A percentile compares a stretch with the other conserved stretches of the same genome.
phyloP scores from a whole-genome alignment of 2,797 vertebrate species.

The Naso thynnoides region DNA sequence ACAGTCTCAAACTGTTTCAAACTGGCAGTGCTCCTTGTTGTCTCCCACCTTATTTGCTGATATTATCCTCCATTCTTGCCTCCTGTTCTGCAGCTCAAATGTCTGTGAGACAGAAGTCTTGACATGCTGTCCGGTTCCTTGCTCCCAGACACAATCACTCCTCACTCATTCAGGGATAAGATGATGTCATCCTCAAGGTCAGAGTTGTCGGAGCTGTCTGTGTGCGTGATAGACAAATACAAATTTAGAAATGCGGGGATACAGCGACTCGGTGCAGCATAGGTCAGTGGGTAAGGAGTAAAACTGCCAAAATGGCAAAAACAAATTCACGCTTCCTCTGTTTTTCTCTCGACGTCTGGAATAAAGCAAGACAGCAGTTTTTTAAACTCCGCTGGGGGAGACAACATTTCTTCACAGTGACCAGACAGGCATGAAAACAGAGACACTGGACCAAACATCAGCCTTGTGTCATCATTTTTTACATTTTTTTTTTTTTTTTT shows the following conservation, averaged over 20 bases:
- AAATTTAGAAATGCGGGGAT: slow-evolving; percentile 44
- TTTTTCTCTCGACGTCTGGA: slow-evolving; percentile 22
- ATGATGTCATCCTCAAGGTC: slow-evolving; percentile 99
- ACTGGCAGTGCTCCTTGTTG: slow-evolving; percentile 66
- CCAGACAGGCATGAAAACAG: slow-evolving; percentile 36
- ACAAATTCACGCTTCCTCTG: slow-evolving; percentile 19
- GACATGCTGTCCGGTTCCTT: slow-evolving; percentile 48
- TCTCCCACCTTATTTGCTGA: slow-evolving; percentile 51
- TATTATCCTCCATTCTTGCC: slow-evolving; percentile 34
- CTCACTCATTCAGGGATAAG: slow-evolving; percentile 90
- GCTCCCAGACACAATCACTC: slow-evolving; percentile 17
- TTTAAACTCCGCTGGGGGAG: slow-evolving; percentile 20
- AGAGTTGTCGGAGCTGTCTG: slow-evolving; percentile 96
- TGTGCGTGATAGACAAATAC: slow-evolving; percentile 73
- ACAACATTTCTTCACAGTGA: slow-evolving; percentile 24
- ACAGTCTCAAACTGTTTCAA: slow-evolving; percentile 43
- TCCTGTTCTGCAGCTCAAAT: slow-evolving; percentile 49
- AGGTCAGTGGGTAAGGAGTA: slow-evolving; percentile 31
- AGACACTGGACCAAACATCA: slow-evolving; percentile 25
- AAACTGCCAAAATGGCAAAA: slow-evolving; percentile 50
- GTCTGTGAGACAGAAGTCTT: slow-evolving; percentile 49
- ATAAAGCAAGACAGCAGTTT: slow-evolving; percentile 46
- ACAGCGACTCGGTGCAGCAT: slow-evolving; percentile 33
- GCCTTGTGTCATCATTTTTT: slow-evolving; percentile 4
- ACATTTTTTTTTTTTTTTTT: too few species aligned